phyloP scores from a whole-genome alignment of 2,888 invertebrate species.

The Drosophila dives region DNA sequence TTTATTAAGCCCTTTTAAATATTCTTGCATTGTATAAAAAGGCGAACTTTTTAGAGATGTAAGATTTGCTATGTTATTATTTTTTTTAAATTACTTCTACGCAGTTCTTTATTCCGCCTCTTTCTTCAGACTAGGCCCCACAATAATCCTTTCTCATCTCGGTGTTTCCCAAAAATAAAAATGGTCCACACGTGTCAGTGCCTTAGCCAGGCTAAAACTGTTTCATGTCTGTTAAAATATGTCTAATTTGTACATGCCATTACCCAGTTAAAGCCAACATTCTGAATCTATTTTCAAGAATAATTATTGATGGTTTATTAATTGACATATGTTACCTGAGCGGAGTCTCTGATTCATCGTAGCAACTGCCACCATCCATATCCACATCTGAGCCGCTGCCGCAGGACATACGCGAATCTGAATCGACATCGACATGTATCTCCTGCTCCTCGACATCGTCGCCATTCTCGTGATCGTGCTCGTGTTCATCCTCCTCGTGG shows the following conservation, averaged over 20 bases:
- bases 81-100: neutral
- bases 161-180: neutral
- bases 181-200: neutral
- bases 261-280: neutral
- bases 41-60: neutral
- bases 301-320: neutral
- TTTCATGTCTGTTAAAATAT: neutral
- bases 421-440: constrained; percentile 85
- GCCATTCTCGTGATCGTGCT: constrained; percentile 70
- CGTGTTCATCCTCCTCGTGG: constrained; percentile 83
- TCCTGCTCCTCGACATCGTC: constrained; percentile 84
- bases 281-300: neutral
- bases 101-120: neutral
- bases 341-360: constrained; percentile 85
- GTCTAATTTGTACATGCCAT: neutral
- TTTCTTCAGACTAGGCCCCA: neutral
- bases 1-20: neutral
- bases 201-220: neutral
- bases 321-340: constrained; percentile 76
- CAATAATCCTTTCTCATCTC: neutral
- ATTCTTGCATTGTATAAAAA: neutral
- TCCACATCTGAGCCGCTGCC: constrained; percentile 85
- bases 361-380: constrained; percentile 85
- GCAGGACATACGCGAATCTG: constrained; percentile 84
- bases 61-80: neutral